These are phyloP conservation scores for Netelia inedita DNA, from an alignment of 2,888 invertebrate genomes.

Conservation along the genomic window DNA sequence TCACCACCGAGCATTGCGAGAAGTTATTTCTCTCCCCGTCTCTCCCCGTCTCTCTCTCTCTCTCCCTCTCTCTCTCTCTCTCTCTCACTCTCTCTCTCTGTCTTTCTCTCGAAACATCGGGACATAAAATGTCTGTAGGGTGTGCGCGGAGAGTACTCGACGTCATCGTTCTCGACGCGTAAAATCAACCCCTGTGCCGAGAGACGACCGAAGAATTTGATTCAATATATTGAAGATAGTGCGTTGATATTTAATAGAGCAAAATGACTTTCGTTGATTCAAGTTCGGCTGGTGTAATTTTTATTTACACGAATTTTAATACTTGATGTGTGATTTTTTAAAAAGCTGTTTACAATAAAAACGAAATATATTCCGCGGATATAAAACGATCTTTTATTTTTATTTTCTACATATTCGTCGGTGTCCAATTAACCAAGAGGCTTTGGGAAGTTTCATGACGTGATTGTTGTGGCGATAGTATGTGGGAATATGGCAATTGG, in stretches of 20 bases:
- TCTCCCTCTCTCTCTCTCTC: neutral
- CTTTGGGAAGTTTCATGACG: no score
- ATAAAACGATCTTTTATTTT: no score
- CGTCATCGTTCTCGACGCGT: constrained; percentile 24
- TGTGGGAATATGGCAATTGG: no score
- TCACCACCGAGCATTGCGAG: constrained; percentile 29
- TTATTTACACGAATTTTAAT: neutral
- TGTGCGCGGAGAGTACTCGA: constrained; percentile 13
- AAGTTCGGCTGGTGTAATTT: neutral
- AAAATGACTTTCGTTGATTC: neutral
- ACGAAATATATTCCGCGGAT: no score
- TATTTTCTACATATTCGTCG: no score
- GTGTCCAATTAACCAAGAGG: no score
- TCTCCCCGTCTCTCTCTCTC: constrained; percentile 16
- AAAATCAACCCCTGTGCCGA: constrained; percentile 5
- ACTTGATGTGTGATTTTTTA: no score
- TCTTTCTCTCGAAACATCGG: neutral
- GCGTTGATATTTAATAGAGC: neutral
- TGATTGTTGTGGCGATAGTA: no score
- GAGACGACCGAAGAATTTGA: neutral
- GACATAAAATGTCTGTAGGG: constrained; percentile 24
- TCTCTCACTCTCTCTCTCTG: neutral
- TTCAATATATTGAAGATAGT: neutral
- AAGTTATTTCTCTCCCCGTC: neutral
- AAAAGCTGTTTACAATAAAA: no score